Evolutionary conservation across 2,797 vertebrate genomes (phyloP), one percentile per base, ranked within the genome.

Genomic region (Paratrypauchen microcephalus): DNA sequence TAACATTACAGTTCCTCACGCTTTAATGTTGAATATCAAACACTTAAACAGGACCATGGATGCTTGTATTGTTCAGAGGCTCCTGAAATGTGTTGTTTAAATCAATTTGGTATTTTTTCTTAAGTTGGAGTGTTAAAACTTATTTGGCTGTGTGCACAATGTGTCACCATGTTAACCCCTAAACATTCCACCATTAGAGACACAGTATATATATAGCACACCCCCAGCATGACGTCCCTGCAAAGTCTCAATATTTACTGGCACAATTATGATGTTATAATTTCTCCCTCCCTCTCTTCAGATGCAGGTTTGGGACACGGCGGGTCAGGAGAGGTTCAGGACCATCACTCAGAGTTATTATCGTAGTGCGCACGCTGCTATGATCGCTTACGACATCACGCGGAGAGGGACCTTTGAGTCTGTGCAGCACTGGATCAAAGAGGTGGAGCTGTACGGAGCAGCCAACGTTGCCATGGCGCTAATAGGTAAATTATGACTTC

Each of bases 311-410:
- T 98, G 96, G 97, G 97, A 98, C 91, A 98, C 96, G 0, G 96
- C 96, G 0, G 96, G 97, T 6, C 96, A 98, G 85, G 97, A 97
- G 90, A 92, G 96, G 65, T 98, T 97, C 84, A 94, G 95, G 19
- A 97, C 96, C 2, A 98, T 98, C 92, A 97, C 96, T 18, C 96
- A 97, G 86, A 97, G 96, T 79, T 98, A 98, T 77, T 97, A 98
- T 77, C 95, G 96, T 74, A 98, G 96, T 0, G 97, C 96, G 24
- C 95, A 98, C 0, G 96, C 96, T 0, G 97, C 96, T 75, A 92
- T 98, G 87, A 95, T 98, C 24, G 93, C 96, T 76, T 98, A 98
- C 3, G 97, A 98, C 91, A 94, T 98, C 89, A 98, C 97, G 0
- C 92, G 93, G 15, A 89, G 73, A 16, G 69, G 89, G n/a, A 96